Conservation (phyloP, 2,888 invertebrate species). For the Bedellia somnulentella region DNA sequence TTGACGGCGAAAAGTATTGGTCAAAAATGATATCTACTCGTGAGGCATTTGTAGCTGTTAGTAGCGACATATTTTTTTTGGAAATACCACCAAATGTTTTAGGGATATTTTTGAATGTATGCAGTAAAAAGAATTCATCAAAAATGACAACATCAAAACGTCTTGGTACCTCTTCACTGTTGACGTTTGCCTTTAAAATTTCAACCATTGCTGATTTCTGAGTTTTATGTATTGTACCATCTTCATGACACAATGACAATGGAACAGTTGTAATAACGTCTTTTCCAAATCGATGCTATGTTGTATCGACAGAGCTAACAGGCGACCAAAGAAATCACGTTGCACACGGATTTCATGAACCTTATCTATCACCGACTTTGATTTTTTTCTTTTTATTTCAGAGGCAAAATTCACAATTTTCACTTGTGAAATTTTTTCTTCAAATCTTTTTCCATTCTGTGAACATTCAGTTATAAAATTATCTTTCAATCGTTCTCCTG, state of each 20-base stretch:
- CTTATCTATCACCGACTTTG: constrained; percentile 7
- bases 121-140: constrained; percentile 16
- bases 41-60: constrained; percentile 5
- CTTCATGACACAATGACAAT: constrained; percentile 15
- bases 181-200: constrained; percentile 8
- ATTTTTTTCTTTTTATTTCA: constrained; percentile 5
- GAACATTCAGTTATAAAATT: constrained; percentile 11
- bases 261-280: constrained; percentile 11
- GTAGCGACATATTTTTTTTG: constrained; percentile 1
- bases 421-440: constrained; percentile 10
- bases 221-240: constrained; percentile 16
- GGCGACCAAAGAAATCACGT: constrained; percentile 10
- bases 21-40: constrained; percentile 8
- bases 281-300: constrained; percentile 12
- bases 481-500: constrained; percentile 5
- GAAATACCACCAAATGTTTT: neutral
- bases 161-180: constrained; percentile 2
- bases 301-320: constrained; percentile 13
- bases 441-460: constrained; percentile 11
- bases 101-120: constrained; percentile 12
- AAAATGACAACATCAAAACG: constrained; percentile 9
- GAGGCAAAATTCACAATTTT: constrained; percentile 11
- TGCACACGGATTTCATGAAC: constrained; percentile 9
- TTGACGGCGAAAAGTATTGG: constrained; percentile 8
- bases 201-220: constrained; percentile 14